Evolutionary conservation across 2,888 invertebrate species (phyloP), one percentile per base, ranked within the genome.

Genomic region (Teinopalpus imperialis): DNA sequence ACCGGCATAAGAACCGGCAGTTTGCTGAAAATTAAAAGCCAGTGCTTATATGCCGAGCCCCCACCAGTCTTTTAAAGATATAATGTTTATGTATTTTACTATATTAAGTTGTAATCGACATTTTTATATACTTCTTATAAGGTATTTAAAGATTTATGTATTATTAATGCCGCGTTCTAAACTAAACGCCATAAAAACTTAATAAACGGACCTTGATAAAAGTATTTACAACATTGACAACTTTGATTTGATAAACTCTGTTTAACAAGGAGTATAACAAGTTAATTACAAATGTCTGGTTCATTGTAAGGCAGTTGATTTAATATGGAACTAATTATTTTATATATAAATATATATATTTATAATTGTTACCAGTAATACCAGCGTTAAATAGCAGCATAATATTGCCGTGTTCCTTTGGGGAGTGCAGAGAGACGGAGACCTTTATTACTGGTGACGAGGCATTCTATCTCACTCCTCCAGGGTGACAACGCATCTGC

Each of bases 251-350:
- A 37, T 42, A 42, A 42, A 34, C 18, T 14, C 16, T 16, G 21
- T 37, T 12, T 31, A 44, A 44, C 41, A 43, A 21, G 40, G 40
- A 50, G 39, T 43, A 21, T 43, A 37, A 43, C 36, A 27, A 40
- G 34, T 45, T 40, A 45, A 45, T 45, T 40, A 45, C 26, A 9
- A 44, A 34, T 44, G 20, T 21, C 23, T 37, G n/a, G 7, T 13
- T 18, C 8, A 18, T 44, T 20, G 23, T 27, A 10, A 39, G 32
- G 10, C 30, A 18, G 13, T 31, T 20, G 9, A 30, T 23, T 23
- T 36, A 21, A 36, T 43, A 39, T 1, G 6, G 14, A 26, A 3
- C 18, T 10, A 20, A 39, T 20, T 14, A 3, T 18, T 3, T 39
- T 27, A 9, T 0, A 37, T 10, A 27, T 20, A 27, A 37, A 27